A percentile compares a stretch with the other conserved stretches of the same genome.
These are phyloP conservation scores for Euproctis similis DNA, from an alignment of 2,888 invertebrate genomes.

Conservation along the genomic window DNA sequence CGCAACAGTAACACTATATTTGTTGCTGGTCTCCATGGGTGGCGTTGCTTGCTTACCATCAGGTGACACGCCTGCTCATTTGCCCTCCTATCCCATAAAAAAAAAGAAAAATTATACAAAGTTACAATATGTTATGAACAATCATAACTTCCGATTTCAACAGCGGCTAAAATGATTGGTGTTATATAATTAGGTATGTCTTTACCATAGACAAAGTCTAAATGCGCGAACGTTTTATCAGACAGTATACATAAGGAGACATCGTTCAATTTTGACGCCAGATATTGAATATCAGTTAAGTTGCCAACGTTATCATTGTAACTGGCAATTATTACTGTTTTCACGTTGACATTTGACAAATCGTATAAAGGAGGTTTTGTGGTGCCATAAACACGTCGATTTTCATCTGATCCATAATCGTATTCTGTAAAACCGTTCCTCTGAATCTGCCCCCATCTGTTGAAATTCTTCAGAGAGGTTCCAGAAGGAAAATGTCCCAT, in stretches of 20 bases:
- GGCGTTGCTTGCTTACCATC: no score
- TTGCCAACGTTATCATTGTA: slow-evolving; percentile 28
- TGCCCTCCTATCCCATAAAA: no score
- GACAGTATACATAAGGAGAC: slow-evolving; percentile 24
- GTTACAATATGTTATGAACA: slow-evolving; percentile 14
- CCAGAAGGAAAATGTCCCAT: slow-evolving; percentile 29
- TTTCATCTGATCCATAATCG: slow-evolving; percentile 21
- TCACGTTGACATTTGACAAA: slow-evolving; percentile 19
- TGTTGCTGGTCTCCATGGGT: no score
- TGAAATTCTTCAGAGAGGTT: slow-evolving; percentile 27
- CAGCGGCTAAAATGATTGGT: slow-evolving; percentile 19
- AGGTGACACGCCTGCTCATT: no score
- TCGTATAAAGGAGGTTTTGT: slow-evolving; percentile 22
- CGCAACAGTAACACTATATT: no score
- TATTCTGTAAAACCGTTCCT: slow-evolving; percentile 27
- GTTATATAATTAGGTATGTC: slow-evolving; percentile 27
- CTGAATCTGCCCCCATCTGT: slow-evolving; percentile 28
- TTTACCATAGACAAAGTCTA: slow-evolving; percentile 33
- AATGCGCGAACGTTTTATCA: slow-evolving; percentile 27
- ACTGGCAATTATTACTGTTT: slow-evolving; percentile 23
- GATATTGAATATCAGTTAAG: slow-evolving; percentile 19
- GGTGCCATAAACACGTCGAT: slow-evolving; percentile 19
- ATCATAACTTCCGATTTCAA: slow-evolving; percentile 15
- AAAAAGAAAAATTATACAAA: not conserved
- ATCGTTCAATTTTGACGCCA: slow-evolving; percentile 17